Conservation (phyloP, 2,888 invertebrate species). For the Polyommatus iphigenia region DNA sequence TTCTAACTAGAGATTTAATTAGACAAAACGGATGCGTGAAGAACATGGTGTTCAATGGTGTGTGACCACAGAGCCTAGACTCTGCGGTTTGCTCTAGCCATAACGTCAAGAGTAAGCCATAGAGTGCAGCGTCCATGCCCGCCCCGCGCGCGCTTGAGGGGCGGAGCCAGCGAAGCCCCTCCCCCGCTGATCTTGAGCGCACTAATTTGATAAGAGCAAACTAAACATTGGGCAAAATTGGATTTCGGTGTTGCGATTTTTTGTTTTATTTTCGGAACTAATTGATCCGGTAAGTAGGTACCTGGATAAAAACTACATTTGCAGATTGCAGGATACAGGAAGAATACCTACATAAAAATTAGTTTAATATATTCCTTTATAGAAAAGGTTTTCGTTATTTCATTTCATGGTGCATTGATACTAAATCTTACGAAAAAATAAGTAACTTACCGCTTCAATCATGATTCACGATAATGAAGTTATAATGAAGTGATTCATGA, state of each 20-base stretch:
- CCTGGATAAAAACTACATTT: not conserved
- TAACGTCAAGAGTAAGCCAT: constrained; percentile 35
- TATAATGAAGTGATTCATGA: too few species aligned
- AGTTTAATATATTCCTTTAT: too few species aligned
- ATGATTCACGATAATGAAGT: too few species aligned
- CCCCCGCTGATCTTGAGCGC: constrained; percentile 45
- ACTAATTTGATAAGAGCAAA: constrained; percentile 30
- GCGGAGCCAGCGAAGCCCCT: constrained; percentile 61
- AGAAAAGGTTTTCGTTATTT: too few species aligned
- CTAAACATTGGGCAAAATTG: constrained; percentile 19
- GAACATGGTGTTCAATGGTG: constrained; percentile 24
- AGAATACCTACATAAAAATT: too few species aligned
- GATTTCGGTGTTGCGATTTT: not conserved
- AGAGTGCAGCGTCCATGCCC: constrained; percentile 43
- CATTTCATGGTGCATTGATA: too few species aligned
- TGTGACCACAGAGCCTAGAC: constrained; percentile 35
- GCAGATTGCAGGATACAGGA: not conserved
- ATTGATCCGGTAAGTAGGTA: not conserved
- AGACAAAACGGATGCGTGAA: constrained; percentile 25
- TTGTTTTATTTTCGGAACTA: not conserved
- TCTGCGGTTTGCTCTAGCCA: constrained; percentile 12
- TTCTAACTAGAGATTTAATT: not conserved
- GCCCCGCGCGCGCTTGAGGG: constrained; percentile 68
- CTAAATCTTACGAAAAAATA: too few species aligned
- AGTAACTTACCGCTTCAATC: too few species aligned